Percentiles rank a stretch among this genome's conserved stretches.
Evolutionary conservation across 2,888 invertebrate species (phyloP).

Genomic region (Ariolimax columbianus): DNA sequence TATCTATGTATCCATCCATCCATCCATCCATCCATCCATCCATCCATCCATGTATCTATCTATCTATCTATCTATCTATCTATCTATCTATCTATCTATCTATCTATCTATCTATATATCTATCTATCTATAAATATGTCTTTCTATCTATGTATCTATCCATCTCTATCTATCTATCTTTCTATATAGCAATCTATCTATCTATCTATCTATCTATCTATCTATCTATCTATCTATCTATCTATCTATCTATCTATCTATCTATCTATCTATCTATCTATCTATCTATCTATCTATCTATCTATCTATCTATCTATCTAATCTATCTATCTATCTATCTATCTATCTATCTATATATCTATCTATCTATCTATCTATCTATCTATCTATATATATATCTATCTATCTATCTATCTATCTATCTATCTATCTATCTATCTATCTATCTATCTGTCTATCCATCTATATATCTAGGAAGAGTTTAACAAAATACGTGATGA

Average conservation of each 20-base stretch:
- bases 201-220: too few relatives aligned
- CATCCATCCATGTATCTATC: too few relatives aligned
- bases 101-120: too few relatives aligned
- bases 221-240: background rate
- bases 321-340: background rate
- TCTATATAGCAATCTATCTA: too few relatives aligned
- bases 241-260: background rate
- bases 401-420: too few relatives aligned
- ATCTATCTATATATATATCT: too few relatives aligned
- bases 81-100: too few relatives aligned
- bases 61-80: too few relatives aligned
- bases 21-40: too few relatives aligned
- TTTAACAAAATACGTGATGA: constrained; percentile 62
- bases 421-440: background rate
- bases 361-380: background rate
- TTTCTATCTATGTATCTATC: background rate
- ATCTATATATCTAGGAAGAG: constrained; percentile 56
- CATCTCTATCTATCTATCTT: too few relatives aligned
- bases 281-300: background rate
- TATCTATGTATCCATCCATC: too few relatives aligned
- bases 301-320: background rate
- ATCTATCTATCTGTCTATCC: background rate
- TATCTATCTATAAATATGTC: background rate
- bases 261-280: background rate
- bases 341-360: background rate